phyloP scores from a whole-genome alignment of 2,797 vertebrate genomes.

The Oryzias sinensis region DNA sequence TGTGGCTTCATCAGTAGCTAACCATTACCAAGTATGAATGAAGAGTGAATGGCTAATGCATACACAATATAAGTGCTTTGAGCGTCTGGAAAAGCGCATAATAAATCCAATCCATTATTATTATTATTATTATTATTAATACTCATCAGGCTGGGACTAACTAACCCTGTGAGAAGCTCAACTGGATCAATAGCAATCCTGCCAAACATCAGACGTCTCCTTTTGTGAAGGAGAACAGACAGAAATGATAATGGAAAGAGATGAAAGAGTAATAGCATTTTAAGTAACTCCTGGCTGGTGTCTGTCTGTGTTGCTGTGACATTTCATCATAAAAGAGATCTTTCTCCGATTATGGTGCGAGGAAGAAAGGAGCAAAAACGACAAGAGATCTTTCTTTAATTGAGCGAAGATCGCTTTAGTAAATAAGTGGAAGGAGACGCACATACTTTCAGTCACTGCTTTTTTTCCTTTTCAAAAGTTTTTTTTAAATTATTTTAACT shows the following conservation, averaged over 20 bases:
- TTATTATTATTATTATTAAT: too few relatives aligned
- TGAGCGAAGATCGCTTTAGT: slow-evolving; percentile 3
- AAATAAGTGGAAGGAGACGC: slow-evolving; percentile 7
- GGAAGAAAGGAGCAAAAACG: slow-evolving; percentile 1
- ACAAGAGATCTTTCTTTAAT: slow-evolving; percentile 7
- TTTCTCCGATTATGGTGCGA: slow-evolving; percentile 29
- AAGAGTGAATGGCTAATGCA: too few relatives aligned
- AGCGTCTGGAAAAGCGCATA: too few relatives aligned
- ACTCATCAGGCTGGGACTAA: slow-evolving; percentile 20
- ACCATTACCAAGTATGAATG: too few relatives aligned
- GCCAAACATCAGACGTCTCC: slow-evolving; percentile 41
- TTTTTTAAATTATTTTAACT: too few relatives aligned
- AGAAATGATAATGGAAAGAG: slow-evolving; percentile 30
- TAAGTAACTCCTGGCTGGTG: slow-evolving; percentile 41
- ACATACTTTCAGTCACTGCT: slow-evolving; percentile 28
- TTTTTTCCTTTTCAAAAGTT: too few relatives aligned
- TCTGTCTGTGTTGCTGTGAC: slow-evolving; percentile 39
- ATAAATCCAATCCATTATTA: too few relatives aligned
- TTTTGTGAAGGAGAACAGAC: slow-evolving; percentile 32
- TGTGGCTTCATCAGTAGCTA: too few relatives aligned
- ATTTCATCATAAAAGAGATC: slow-evolving; percentile 42
- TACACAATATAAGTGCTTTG: too few relatives aligned
- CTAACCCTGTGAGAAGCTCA: slow-evolving; percentile 34
- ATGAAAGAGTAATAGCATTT: slow-evolving; percentile 50
- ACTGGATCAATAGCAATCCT: slow-evolving; percentile 51